Percentiles rank a stretch among this genome's conserved stretches.
Evolutionary conservation across 2,113 vertebrate species (phyloP).

Genomic region (Strigops habroptila): DNA sequence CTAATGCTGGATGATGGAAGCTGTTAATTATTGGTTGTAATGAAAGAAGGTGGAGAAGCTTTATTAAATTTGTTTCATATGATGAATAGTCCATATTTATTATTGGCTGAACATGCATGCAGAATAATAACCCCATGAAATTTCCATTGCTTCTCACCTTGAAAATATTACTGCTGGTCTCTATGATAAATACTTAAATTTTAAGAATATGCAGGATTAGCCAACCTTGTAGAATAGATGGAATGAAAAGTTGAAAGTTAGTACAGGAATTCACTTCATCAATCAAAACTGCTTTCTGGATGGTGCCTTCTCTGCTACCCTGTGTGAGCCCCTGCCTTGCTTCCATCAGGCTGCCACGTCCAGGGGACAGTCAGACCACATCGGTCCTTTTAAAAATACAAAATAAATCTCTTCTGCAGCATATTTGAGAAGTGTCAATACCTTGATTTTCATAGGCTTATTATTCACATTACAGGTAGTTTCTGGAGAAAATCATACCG

Average conservation of each 20-base stretch:
- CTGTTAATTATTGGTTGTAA: neutral
- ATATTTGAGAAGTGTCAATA: slow-evolving; percentile 51
- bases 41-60: neutral
- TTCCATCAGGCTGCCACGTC: neutral
- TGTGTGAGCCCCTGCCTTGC: neutral
- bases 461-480: slow-evolving; percentile 54
- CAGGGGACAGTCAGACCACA: slow-evolving; percentile 26
- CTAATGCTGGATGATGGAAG: neutral
- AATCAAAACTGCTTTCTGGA: neutral
- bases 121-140: neutral
- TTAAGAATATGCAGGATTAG: slow-evolving; percentile 7
- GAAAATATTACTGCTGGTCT: slow-evolving; percentile 5
- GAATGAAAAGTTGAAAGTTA: slow-evolving; percentile 38
- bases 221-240: neutral
- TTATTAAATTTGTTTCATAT: neutral
- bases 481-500: slow-evolving; percentile 50
- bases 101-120: neutral
- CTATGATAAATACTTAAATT: neutral
- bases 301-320: neutral
- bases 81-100: neutral
- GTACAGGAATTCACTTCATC: neutral
- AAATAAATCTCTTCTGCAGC: slow-evolving; percentile 18
- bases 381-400: neutral
- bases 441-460: slow-evolving; percentile 50
- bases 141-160: neutral